Conservation (phyloP, 2,888 invertebrate genomes). For the Lydus trimaculatus region DNA sequence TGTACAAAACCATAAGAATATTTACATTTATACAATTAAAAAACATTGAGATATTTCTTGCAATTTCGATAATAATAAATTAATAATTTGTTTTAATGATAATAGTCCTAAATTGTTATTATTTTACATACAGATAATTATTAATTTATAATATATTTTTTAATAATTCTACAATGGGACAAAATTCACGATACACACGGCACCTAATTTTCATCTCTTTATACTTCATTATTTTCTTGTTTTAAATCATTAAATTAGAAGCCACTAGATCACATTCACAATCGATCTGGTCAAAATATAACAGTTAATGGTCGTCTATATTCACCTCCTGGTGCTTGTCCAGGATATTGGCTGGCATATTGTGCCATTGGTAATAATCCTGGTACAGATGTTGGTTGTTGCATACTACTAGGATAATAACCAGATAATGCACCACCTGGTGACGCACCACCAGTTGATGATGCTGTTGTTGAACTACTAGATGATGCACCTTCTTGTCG, state of each 20-base stretch:
- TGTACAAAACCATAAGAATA: conserved; percentile 28
- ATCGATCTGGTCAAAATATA: conserved; percentile 80
- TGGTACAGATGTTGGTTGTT: conserved; percentile 60
- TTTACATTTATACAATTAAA: conserved; percentile 31
- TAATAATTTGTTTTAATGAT: conserved; percentile 4
- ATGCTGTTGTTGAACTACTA: conserved; percentile 66
- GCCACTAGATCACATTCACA: conserved; percentile 53
- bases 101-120: conserved; percentile 10
- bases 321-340: conserved; percentile 70
- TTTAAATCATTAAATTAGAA: conserved; percentile 26
- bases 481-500: conserved; percentile 64
- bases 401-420: conserved; percentile 64
- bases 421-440: conserved; percentile 65
- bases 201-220: conserved; percentile 7
- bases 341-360: conserved; percentile 65
- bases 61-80: conserved; percentile 20
- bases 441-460: conserved; percentile 71
- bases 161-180: conserved; percentile 19
- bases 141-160: conserved; percentile 15
- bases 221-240: neutral
- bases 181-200: conserved; percentile 20
- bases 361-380: conserved; percentile 73
- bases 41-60: conserved; percentile 15
- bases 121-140: conserved; percentile 26
- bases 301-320: conserved; percentile 79